phyloP scores from a whole-genome alignment of 37 sponge, comb jelly and placozoan species.

The Oscarella lobularis region DNA sequence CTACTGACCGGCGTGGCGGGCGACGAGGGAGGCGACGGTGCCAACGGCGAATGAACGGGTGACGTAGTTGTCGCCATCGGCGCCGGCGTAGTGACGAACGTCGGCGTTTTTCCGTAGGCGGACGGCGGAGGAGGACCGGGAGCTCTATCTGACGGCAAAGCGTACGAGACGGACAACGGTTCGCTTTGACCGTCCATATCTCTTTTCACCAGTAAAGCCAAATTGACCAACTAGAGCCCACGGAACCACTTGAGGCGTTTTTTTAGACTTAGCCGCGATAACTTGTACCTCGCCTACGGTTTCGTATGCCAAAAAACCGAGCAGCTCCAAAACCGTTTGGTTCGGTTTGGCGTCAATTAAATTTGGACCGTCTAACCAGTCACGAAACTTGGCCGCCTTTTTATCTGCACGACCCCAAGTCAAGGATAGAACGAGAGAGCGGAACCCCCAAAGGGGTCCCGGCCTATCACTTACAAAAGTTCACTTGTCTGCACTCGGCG shows the following conservation, averaged over 20 bases:
- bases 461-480: neutral
- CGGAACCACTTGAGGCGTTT: neutral
- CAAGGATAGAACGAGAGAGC: too few species aligned
- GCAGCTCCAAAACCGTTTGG: slow-evolving; percentile 16
- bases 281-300: slow-evolving; percentile 6
- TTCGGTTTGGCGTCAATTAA: neutral
- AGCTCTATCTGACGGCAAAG: neutral
- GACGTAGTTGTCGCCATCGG: neutral
- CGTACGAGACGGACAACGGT: neutral
- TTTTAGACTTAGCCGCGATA: neutral
- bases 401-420: too few species aligned
- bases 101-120: slow-evolving; percentile 4
- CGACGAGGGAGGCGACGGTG: slow-evolving; percentile 1
- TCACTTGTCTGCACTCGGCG: neutral
- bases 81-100: slow-evolving; percentile 9
- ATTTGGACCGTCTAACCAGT: neutral
- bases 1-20: neutral
- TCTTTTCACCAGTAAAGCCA: slow-evolving; percentile 35
- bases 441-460: neutral
- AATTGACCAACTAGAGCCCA: slow-evolving; percentile 25
- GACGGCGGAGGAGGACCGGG: slow-evolving; percentile 3
- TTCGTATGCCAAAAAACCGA: slow-evolving; percentile 39
- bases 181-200: slow-evolving; percentile 14
- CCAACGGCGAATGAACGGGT: neutral
- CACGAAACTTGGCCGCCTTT: neutral